These are phyloP conservation scores for Myotis lucifugus DNA, from an alignment of 2,113 vertebrate species.

Conservation along the genomic window DNA sequence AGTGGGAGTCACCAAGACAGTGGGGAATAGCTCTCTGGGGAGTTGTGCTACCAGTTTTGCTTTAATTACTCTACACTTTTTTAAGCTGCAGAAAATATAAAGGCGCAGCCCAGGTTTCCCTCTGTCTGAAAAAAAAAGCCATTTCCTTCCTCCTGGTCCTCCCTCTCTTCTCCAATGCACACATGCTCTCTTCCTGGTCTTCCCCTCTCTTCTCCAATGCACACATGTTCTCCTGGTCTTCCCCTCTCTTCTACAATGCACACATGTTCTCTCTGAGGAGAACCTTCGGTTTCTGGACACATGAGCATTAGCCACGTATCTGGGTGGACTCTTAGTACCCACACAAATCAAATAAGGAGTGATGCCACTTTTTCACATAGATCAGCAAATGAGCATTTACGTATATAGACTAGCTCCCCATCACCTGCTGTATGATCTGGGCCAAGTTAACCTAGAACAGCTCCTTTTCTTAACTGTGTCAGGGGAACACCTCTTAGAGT, in stretches of 20 bases:
- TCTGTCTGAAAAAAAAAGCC: background rate
- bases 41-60: background rate
- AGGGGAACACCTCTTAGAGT: background rate
- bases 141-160: background rate
- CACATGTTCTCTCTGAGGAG: background rate
- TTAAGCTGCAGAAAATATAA: constrained; percentile 2
- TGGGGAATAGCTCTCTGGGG: background rate
- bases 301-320: background rate
- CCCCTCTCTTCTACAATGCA: background rate
- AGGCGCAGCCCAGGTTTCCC: background rate
- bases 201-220: background rate
- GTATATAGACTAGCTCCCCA: background rate
- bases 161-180: background rate
- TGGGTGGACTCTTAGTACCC: background rate
- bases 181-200: background rate
- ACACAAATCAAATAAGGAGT: background rate
- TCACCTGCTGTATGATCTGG: background rate
- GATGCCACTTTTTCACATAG: background rate
- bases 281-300: background rate
- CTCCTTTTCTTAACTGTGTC: background rate
- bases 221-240: background rate
- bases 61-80: constrained; percentile 49
- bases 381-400: background rate
- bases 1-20: background rate
- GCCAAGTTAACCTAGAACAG: background rate